Evolutionary conservation across 2,888 invertebrate genomes (phyloP).

Genomic region (Drosophila incognita): DNA sequence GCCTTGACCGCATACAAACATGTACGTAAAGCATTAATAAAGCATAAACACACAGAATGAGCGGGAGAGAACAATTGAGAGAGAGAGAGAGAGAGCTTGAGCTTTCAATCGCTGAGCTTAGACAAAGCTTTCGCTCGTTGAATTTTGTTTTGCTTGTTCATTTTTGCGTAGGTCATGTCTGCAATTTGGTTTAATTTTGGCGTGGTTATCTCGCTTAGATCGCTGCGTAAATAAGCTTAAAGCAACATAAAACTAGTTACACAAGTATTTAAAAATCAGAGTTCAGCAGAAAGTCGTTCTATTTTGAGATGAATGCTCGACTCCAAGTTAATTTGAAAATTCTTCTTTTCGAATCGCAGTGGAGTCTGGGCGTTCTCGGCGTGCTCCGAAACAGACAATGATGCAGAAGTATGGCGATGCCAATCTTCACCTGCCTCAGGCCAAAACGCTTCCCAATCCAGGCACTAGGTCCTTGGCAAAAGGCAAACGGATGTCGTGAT

Average conservation of each 20-base stretch:
- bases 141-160: conserved; percentile 7
- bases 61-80: not conserved
- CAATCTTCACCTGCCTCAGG: conserved; percentile 78
- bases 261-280: not conserved
- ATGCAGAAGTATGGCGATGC: conserved; percentile 53
- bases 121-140: conserved; percentile 9
- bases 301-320: conserved; percentile 42
- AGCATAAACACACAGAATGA: not conserved
- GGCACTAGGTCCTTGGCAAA: conserved; percentile 82
- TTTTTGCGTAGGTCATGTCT: not conserved
- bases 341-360: conserved; percentile 19
- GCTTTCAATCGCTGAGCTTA: conserved; percentile 6
- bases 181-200: not conserved
- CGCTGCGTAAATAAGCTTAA: conserved; percentile 19
- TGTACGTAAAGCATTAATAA: not conserved
- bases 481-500: conserved; percentile 83
- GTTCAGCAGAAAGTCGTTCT: not conserved
- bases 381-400: conserved; percentile 41
- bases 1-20: not conserved
- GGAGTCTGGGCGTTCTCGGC: conserved; percentile 34
- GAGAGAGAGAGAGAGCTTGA: not conserved
- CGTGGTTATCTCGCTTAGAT: conserved; percentile 6
- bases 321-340: conserved; percentile 35
- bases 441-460: conserved; percentile 83
- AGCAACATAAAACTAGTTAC: not conserved